Evolutionary conservation across 2,113 vertebrate genomes (phyloP), one percentile per base, ranked within the genome.

Genomic region (Phaethon lepturus): DNA sequence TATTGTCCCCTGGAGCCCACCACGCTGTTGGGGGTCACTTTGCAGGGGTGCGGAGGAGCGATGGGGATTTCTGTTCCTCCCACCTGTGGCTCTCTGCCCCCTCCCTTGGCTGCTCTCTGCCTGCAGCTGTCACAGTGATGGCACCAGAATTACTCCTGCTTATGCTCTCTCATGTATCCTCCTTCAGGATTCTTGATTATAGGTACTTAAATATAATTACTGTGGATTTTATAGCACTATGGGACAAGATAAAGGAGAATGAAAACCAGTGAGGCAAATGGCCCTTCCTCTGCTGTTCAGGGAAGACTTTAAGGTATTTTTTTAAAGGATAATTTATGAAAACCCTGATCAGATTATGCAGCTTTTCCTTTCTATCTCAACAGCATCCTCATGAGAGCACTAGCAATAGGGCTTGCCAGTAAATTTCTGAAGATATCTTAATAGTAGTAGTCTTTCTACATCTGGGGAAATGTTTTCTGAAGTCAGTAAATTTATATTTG

Each of bases 241-340:
- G 84, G 74, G 71, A 96, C 67, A 94, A 90, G 94, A 89, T 88
- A 93, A 95, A 88, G 66, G 72, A 95, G 45, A 76, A 93, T 73
- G 49, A 93, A 95, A 92, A 82, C 67, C 66, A 88, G 66, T 63
- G 76, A 95, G 74, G 58, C 66, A 94, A 94, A 73, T 28, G 47
- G 77, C 10, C 17, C 71, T 79, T 91, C 45, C 63, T 90, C 87
- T 85, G 74, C 53, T 88, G n/a, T 90, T 94, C 77, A 86, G 71
- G n/a, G 50, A 85, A 88, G 50, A 73, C 10, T 79, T 93, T 40
- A 73, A 90, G 40, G 13, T n/a, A 6, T 33, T 72, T 92, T 84
- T 94, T 90, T 82, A 14, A 73, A 67, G 52, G 50, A 19, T 74
- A 90, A 91, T 94, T 96, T 94, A 95, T 95, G 89, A 82, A 97